These are phyloP conservation scores for Steinernema khuongi DNA, from an alignment of 1,140 invertebrate species.

Conservation along the genomic window DNA sequence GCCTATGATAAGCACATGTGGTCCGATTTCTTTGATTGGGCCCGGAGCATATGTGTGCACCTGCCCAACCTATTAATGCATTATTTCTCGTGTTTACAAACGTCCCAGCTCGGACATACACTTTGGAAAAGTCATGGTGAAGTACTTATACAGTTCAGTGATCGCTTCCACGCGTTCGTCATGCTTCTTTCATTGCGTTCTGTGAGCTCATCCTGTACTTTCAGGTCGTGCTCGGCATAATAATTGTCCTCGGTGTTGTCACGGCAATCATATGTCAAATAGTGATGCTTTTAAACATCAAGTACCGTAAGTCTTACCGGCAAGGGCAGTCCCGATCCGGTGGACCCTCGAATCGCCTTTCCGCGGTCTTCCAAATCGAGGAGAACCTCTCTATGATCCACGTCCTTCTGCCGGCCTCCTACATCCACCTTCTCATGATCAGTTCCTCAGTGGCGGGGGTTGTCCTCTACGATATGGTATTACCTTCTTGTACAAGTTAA, in stretches of 20 bases:
- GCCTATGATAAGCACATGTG: too few relatives aligned
- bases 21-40: too few relatives aligned
- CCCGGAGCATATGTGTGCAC: too few relatives aligned
- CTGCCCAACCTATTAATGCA: too few relatives aligned
- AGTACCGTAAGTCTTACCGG: background rate
- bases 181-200: too few relatives aligned
- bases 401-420: background rate
- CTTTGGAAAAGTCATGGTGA: too few relatives aligned
- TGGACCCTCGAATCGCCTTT: background rate
- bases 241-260: background rate
- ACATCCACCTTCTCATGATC: background rate
- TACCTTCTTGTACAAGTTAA: too few relatives aligned
- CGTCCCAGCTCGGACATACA: too few relatives aligned
- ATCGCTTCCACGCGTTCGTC: too few relatives aligned
- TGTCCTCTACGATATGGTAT: background rate
- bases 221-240: background rate
- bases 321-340: background rate
- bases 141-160: too few relatives aligned
- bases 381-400: conserved; percentile 1
- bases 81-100: too few relatives aligned
- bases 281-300: background rate
- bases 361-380: conserved; percentile 9
- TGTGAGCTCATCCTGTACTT: background rate
- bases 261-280: background rate
- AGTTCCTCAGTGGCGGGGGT: background rate